Percentiles rank a stretch among this genome's conserved stretches.
These are phyloP conservation scores for Athalia rosae DNA, from an alignment of 2,888 invertebrate genomes.

Conservation along the genomic window DNA sequence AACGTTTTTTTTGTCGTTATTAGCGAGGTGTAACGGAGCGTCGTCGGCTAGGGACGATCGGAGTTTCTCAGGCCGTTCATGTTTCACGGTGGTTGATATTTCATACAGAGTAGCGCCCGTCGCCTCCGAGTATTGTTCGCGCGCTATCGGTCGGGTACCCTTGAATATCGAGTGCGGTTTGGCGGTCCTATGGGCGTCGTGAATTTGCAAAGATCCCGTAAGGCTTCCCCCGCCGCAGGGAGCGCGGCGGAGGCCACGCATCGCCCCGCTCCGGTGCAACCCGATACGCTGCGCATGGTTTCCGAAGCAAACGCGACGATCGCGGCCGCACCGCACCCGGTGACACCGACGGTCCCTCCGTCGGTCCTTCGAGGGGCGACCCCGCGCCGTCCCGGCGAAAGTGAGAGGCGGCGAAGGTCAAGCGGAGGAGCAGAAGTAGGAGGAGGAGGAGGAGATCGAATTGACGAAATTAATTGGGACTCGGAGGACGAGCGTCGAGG, in stretches of 20 bases:
- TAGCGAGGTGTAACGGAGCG: neutral
- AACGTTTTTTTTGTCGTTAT: too few species aligned
- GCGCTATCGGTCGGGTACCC: conserved; percentile 62
- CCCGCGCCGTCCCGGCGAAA: too few species aligned
- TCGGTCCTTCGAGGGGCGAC: too few species aligned
- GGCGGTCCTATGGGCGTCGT: conserved; percentile 68
- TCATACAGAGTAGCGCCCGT: conserved; percentile 69
- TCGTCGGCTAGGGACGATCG: conserved; percentile 7
- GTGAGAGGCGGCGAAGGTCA: too few species aligned
- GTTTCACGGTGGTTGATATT: conserved; percentile 74
- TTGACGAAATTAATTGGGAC: too few species aligned
- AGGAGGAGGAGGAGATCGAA: too few species aligned
- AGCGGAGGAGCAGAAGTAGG: too few species aligned
- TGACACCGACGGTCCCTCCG: too few species aligned
- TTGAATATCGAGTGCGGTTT: conserved; percentile 70
- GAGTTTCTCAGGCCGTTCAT: conserved; percentile 73
- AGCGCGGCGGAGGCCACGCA: conserved; percentile 47
- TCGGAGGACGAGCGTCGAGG: neutral
- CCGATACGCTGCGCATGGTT: conserved; percentile 26
- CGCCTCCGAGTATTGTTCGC: conserved; percentile 64
- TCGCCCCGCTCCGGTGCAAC: conserved; percentile 46
- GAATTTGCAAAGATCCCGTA: conserved; percentile 29
- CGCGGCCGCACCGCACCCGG: too few species aligned
- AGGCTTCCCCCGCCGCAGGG: conserved; percentile 30
- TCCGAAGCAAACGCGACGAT: too few species aligned